These are phyloP conservation scores for Cloeon dipterum DNA, from an alignment of 2,888 invertebrate species.

Conservation along the genomic window DNA sequence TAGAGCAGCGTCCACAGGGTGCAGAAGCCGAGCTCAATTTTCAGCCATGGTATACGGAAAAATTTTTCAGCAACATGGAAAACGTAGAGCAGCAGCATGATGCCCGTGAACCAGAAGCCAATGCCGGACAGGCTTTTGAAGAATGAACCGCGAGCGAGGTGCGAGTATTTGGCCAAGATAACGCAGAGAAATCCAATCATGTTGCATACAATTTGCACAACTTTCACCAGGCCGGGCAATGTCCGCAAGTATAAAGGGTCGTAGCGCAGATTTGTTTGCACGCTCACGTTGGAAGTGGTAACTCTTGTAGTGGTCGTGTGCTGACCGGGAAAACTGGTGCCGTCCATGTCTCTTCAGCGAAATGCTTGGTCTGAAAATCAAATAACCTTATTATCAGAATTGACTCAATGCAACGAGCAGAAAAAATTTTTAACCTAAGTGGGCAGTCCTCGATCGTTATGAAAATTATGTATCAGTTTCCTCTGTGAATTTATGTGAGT, in stretches of 20 bases:
- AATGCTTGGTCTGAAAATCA: no score
- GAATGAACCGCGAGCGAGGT: constrained; percentile 36
- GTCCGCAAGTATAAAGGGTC: constrained; percentile 47
- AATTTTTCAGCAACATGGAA: constrained; percentile 72
- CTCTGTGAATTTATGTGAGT: no score
- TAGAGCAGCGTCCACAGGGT: constrained; percentile 49
- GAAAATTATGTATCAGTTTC: no score
- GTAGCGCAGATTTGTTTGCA: constrained; percentile 37
- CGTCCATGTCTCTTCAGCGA: no score
- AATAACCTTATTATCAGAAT: no score
- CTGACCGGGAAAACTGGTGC: constrained; percentile 44
- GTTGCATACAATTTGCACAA: constrained; percentile 50
- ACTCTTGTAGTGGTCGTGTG: constrained; percentile 51
- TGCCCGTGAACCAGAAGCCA: constrained; percentile 66
- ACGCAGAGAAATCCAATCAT: constrained; percentile 64
- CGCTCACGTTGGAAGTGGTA: constrained; percentile 26
- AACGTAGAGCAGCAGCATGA: constrained; percentile 53
- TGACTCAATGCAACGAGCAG: no score
- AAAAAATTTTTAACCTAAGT: no score
- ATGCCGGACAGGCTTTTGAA: constrained; percentile 60
- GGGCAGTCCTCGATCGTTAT: no score
- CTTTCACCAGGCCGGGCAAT: constrained; percentile 52
- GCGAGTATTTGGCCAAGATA: constrained; percentile 30
- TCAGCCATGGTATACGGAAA: constrained; percentile 67
- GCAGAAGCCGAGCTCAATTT: constrained; percentile 53